Conservation (phyloP, 2,797 vertebrate genomes). For the Anguilla anguilla region DNA sequence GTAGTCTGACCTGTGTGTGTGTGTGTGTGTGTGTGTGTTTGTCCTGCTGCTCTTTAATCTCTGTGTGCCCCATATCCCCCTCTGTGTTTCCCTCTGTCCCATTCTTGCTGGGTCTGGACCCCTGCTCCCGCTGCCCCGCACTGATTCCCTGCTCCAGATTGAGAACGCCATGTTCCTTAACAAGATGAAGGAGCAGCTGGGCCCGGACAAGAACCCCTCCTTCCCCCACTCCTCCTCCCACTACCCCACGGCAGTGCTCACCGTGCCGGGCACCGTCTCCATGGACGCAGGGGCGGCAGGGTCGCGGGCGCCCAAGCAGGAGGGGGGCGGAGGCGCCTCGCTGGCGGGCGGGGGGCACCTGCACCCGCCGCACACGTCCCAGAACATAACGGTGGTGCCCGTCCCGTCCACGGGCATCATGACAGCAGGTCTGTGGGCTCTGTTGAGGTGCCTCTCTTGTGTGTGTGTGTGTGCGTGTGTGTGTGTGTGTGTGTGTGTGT, state of each 20-base stretch:
- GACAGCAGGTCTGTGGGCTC: slow-evolving; percentile 90
- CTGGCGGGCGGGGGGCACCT: slow-evolving; percentile 69
- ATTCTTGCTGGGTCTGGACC: slow-evolving; percentile 25
- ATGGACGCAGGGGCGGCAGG: slow-evolving; percentile 75
- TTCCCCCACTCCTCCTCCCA: slow-evolving; percentile 76
- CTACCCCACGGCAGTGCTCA: slow-evolving; percentile 84
- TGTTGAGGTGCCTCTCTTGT: neutral
- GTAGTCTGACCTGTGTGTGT: neutral
- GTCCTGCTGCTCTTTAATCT: neutral
- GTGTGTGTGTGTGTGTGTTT: neutral
- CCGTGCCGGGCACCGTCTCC: slow-evolving; percentile 80
- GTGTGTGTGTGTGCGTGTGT: slow-evolving; percentile 53
- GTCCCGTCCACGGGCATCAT: slow-evolving; percentile 93
- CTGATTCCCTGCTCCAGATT: slow-evolving; percentile 69
- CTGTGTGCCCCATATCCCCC: neutral
- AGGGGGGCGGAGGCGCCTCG: slow-evolving; percentile 51
- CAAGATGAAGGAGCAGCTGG: slow-evolving; percentile 93
- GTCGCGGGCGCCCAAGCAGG: slow-evolving; percentile 71
- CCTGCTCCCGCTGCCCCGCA: slow-evolving; percentile 5
- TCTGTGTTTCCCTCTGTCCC: slow-evolving; percentile 23
- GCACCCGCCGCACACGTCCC: slow-evolving; percentile 89
- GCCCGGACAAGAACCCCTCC: slow-evolving; percentile 84
- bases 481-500: slow-evolving; percentile 52
- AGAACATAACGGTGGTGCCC: slow-evolving; percentile 95
- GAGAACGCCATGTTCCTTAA: slow-evolving; percentile 97